Conservation (phyloP, 2,113 vertebrate genomes). For the Dipodomys stephensi region DNA sequence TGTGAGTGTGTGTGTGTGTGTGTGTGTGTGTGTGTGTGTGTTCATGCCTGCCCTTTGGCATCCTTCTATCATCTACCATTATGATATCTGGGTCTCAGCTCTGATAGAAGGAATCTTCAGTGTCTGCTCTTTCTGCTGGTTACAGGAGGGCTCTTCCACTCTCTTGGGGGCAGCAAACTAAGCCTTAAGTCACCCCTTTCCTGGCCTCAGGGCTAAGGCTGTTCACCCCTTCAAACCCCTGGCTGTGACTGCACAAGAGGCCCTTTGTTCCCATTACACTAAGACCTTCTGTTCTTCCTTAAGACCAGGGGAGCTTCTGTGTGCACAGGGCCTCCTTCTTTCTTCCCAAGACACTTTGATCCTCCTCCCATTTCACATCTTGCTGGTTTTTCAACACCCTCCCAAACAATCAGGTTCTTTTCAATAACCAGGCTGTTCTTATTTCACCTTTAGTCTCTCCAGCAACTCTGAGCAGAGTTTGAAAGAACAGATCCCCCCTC, state of each 20-base stretch:
- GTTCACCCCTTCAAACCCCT: slow-evolving; percentile 34
- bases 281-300: slow-evolving; percentile 71
- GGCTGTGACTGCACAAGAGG: slow-evolving; percentile 78
- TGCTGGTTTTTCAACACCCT: slow-evolving; percentile 72
- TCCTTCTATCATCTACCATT: not conserved
- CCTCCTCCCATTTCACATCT: slow-evolving; percentile 66
- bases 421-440: slow-evolving; percentile 60
- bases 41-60: too few relatives aligned
- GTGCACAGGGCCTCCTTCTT: slow-evolving; percentile 45
- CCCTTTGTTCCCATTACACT: slow-evolving; percentile 80
- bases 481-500: not conserved
- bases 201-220: slow-evolving; percentile 1
- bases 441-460: slow-evolving; percentile 4
- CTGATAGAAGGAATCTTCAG: not conserved
- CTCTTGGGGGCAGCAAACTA: not conserved
- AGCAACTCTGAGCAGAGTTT: slow-evolving; percentile 24
- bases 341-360: slow-evolving; percentile 70
- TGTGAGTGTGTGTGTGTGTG: too few relatives aligned
- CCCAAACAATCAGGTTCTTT: slow-evolving; percentile 63
- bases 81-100: not conserved
- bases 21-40: too few relatives aligned
- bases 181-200: slow-evolving; percentile 6
- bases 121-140: not conserved
- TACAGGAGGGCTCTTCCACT: not conserved
- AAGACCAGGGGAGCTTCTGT: slow-evolving; percentile 68